phyloP scores from a whole-genome alignment of 2,113 vertebrate genomes.

The Craseonycteris thonglongyai region DNA sequence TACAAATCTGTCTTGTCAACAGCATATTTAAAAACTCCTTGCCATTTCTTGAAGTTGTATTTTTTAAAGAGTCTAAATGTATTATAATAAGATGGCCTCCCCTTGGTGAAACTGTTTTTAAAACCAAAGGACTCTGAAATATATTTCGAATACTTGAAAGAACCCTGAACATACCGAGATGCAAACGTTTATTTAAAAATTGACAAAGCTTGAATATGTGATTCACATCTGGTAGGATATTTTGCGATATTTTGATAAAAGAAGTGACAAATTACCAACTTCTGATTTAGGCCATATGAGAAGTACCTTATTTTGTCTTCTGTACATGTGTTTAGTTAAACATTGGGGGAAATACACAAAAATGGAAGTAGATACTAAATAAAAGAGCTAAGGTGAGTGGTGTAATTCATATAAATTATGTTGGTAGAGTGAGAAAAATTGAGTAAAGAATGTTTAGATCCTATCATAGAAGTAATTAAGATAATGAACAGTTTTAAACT shows the following conservation, averaged over 20 bases:
- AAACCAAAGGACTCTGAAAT: background rate
- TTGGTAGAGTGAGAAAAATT: background rate
- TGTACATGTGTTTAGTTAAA: background rate
- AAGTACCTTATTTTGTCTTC: background rate
- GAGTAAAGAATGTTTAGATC: background rate
- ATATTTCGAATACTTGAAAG: background rate
- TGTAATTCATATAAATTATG: background rate
- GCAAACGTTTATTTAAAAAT: background rate
- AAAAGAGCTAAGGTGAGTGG: background rate
- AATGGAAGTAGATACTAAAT: background rate
- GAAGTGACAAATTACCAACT: background rate
- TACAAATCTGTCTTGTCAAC: background rate
- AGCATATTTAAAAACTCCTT: background rate
- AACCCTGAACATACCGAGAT: background rate
- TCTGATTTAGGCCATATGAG: background rate
- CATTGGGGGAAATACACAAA: background rate
- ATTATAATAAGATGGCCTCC: background rate
- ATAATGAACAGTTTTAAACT: background rate
- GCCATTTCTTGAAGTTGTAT: background rate
- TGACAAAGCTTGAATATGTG: background rate
- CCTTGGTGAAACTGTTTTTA: background rate
- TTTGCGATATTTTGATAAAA: background rate
- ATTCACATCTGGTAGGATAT: background rate
- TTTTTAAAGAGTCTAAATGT: background rate
- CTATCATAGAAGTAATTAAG: background rate